Conservation (phyloP, 2,113 vertebrate genomes). For the Verasper variegatus region DNA sequence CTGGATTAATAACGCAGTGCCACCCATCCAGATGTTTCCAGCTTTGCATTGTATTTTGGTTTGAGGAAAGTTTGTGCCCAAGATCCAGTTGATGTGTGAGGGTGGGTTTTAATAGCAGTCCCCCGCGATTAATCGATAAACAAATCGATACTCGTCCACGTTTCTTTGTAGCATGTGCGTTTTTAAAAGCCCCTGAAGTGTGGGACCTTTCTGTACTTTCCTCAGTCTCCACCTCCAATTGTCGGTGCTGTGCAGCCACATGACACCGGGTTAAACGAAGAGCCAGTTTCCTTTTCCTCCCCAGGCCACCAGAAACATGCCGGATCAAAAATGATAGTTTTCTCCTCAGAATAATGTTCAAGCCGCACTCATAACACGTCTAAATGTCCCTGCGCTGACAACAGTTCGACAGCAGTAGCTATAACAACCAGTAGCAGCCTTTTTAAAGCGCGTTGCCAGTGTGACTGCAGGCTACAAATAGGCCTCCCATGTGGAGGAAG, state of each 20-base stretch:
- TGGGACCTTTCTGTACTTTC: background rate
- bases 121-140: background rate
- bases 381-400: background rate
- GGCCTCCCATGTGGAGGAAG: slow-evolving; percentile 36
- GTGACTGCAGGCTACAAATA: slow-evolving; percentile 42
- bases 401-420: background rate
- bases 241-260: background rate
- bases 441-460: slow-evolving; percentile 34
- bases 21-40: background rate
- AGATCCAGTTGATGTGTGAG: background rate
- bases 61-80: background rate
- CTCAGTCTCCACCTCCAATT: background rate
- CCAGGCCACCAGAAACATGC: background rate
- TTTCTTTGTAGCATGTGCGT: background rate
- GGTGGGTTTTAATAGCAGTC: too few relatives aligned
- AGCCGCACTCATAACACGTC: background rate
- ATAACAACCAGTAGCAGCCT: slow-evolving; percentile 7
- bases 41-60: background rate
- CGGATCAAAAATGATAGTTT: background rate
- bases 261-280: slow-evolving; percentile 3
- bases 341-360: background rate
- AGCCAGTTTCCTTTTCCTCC: slow-evolving; percentile 28
- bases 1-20: background rate
- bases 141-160: background rate
- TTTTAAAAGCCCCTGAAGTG: too few relatives aligned